These are phyloP conservation scores for Trypoxylus dichotomus DNA, from an alignment of 1,140 invertebrate species.

Conservation along the genomic window DNA sequence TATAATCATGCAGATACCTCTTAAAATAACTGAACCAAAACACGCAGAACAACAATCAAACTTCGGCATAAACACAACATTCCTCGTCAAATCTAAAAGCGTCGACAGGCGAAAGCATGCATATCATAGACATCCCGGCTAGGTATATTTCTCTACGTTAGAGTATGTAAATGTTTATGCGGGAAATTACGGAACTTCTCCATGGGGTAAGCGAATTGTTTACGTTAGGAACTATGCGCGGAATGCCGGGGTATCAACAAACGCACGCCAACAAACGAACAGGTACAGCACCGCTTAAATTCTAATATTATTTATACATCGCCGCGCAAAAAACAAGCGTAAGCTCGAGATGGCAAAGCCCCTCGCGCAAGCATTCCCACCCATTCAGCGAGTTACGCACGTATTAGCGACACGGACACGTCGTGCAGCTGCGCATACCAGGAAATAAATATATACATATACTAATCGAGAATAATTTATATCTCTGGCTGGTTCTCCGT, in stretches of 20 bases:
- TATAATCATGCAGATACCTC: background rate
- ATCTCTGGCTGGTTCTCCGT: background rate
- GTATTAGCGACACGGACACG: background rate
- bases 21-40: background rate
- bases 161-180: conserved; percentile 5
- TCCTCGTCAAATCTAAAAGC: background rate
- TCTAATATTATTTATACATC: conserved; percentile 1
- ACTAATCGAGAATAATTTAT: background rate
- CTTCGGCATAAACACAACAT: background rate
- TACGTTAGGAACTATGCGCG: conserved; percentile 1
- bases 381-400: background rate
- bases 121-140: background rate
- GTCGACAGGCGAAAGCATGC: background rate
- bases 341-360: background rate
- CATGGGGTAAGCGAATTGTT: background rate
- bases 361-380: background rate
- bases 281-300: conserved; percentile 11
- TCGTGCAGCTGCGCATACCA: background rate
- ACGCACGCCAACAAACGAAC: background rate
- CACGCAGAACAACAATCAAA: background rate
- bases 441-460: background rate
- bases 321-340: background rate
- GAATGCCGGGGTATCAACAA: conserved; percentile 8
- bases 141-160: background rate
- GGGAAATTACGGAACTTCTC: background rate